Base-by-base conservation (phyloP, 2,888 invertebrate genomes). In the Lamellibrachia columna region DNA sequence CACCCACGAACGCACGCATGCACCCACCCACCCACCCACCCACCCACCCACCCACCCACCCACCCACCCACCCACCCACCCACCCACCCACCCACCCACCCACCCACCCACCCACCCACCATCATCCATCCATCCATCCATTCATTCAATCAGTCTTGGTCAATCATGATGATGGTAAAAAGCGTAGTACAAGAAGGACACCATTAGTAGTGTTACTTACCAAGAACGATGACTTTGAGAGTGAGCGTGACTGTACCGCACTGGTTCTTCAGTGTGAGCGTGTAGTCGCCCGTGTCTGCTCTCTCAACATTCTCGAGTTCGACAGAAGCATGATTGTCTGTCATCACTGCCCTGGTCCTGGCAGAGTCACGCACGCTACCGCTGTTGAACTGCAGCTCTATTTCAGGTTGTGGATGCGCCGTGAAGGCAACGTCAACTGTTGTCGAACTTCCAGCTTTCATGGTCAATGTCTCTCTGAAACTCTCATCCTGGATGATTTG, bases 141-240 rank as follows among this genome's bases (percentile, higher is more conserved):
- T 40, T 40, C 40, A 40, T 40, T 1, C 40, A 8, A 58, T 58
- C 8, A 11, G 58, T 11, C 15, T 4, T 58, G 8, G 58, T 15
- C 58, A 58, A 58, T 58, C 15, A 75, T 75, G 11, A 75, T 15
- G 11, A 6, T 75, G 11, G 15, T 1, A 2, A 22, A 75, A n/a
- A 22, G n/a, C 11, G 6, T 22, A 75, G 22, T 75, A 6, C 3
- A 15, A 22, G 22, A 75, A 15, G 22, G 8, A 58, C 4, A 75
- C 22, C 4, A 22, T 75, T 22, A 22, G 75, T 58, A 8, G 8
- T 58, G 53, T 40, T n/a, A 93, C 93, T 93, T 53, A 98, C 97
- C 98, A 98, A 96, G 95, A 15, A 96, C 96, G 93, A 95, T 95
- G 91, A 96, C 94, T 52, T 95, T 96, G 93, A 96, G 95, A 90